Conservation (phyloP, 2,113 vertebrate species). For the Ochotona princeps region DNA sequence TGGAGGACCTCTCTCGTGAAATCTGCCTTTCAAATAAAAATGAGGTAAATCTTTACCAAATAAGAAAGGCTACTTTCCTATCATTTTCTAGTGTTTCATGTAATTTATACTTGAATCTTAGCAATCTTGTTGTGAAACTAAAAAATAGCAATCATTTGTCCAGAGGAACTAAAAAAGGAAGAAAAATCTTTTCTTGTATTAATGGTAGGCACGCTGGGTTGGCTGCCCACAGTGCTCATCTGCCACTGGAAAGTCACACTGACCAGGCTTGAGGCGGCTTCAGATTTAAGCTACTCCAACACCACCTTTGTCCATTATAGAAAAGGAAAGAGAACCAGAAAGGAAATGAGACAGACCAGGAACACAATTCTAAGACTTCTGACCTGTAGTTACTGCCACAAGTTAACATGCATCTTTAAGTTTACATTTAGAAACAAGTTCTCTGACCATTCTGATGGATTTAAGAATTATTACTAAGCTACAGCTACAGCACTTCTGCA, state of each 20-base stretch:
- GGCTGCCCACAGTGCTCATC: not conserved
- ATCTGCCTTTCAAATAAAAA: no score
- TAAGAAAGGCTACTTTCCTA: conserved; percentile 30
- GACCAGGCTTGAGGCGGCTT: not conserved
- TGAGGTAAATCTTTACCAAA: no score
- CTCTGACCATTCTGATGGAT: not conserved
- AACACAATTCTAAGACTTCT: conserved; percentile 4
- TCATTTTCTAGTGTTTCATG: not conserved
- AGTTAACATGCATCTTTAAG: conserved; percentile 9
- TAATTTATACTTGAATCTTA: conserved; percentile 41
- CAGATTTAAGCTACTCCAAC: not conserved
- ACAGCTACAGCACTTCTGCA: not conserved
- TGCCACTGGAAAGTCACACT: not conserved
- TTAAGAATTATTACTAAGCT: not conserved
- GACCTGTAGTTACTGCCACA: not conserved
- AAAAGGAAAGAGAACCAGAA: not conserved
- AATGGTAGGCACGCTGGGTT: not conserved
- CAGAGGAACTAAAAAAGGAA: not conserved
- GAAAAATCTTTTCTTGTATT: not conserved
- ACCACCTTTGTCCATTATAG: not conserved
- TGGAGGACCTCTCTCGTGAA: no score
- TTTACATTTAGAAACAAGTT: conserved; percentile 12
- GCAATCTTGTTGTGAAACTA: conserved; percentile 12
- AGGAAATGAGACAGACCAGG: not conserved
- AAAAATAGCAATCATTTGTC: conserved; percentile 4